phyloP scores from a whole-genome alignment of 2,888 invertebrate genomes.

The Drosophila kokeensis region DNA sequence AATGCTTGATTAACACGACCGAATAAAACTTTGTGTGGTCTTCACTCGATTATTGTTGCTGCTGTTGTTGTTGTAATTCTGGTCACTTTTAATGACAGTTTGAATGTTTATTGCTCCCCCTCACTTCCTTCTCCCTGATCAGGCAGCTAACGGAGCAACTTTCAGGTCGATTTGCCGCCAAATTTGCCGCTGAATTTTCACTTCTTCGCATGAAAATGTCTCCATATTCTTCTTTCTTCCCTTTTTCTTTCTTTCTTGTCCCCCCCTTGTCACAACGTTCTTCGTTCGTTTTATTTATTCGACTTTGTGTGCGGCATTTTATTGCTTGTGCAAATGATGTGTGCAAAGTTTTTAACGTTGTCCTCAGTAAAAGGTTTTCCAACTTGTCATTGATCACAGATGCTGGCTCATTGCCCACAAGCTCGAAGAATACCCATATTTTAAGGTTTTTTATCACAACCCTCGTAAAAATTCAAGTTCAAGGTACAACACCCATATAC shows the following conservation, averaged over 20 bases:
- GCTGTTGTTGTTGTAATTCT: constrained; percentile 62
- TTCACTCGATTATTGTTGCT: constrained; percentile 21
- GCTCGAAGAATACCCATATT: neutral
- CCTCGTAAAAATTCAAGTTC: constrained; percentile 21
- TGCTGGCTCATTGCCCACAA: too few species aligned
- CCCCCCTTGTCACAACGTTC: neutral
- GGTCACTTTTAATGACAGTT: constrained; percentile 78
- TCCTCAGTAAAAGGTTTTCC: constrained; percentile 49
- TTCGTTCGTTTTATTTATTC: constrained; percentile 28
- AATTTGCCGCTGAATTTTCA: constrained; percentile 67
- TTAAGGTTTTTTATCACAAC: constrained; percentile 19
- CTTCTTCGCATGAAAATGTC: constrained; percentile 40
- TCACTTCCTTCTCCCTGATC: too few species aligned
- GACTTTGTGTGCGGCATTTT: constrained; percentile 56
- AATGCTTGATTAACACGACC: constrained; percentile 60
- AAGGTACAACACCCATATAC: constrained; percentile 14
- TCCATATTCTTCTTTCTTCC: constrained; percentile 5
- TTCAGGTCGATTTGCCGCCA: constrained; percentile 77
- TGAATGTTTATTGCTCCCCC: constrained; percentile 44
- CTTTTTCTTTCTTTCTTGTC: neutral
- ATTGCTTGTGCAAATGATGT: constrained; percentile 72
- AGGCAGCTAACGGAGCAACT: constrained; percentile 45
- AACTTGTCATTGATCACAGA: constrained; percentile 64
- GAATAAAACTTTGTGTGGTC: constrained; percentile 55
- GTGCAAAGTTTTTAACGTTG: constrained; percentile 67